phyloP scores from a whole-genome alignment of 2,797 vertebrate genomes.

The Orestias chungarensis region DNA sequence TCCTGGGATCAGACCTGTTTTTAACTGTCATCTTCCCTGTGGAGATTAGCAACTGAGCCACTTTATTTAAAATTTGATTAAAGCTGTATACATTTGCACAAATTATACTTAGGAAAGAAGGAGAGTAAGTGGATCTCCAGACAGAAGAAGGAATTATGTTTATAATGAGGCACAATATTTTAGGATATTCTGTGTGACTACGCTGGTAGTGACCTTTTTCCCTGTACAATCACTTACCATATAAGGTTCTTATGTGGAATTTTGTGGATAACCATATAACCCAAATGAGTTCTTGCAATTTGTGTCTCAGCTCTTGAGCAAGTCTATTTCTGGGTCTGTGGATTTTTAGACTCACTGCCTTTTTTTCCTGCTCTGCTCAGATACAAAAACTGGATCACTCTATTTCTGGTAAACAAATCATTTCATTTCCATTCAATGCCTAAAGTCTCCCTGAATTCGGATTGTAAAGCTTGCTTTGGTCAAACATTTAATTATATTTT shows the following conservation, averaged over 20 bases:
- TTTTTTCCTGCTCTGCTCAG: too few relatives aligned
- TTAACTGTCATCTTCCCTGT: slow-evolving; percentile 24
- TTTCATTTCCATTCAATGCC: too few relatives aligned
- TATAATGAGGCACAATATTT: not conserved
- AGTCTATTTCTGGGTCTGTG: too few relatives aligned
- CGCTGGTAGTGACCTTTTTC: not conserved
- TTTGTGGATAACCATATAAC: too few relatives aligned
- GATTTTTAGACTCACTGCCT: too few relatives aligned
- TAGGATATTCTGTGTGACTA: not conserved
- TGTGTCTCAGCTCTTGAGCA: too few relatives aligned
- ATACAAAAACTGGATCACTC: too few relatives aligned
- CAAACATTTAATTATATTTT: too few relatives aligned
- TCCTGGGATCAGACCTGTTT: slow-evolving; percentile 46
- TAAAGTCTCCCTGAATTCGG: too few relatives aligned
- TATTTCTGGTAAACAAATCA: too few relatives aligned
- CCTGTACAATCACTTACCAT: not conserved
- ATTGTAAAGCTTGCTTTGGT: too few relatives aligned
- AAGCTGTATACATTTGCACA: slow-evolving; percentile 3
- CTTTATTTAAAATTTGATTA: slow-evolving; percentile 26
- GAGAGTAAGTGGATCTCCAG: not conserved
- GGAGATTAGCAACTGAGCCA: slow-evolving; percentile 5
- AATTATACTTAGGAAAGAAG: not conserved
- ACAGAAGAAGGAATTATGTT: not conserved
- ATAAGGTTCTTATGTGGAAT: not conserved
- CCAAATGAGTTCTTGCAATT: too few relatives aligned